Evolutionary conservation across 2,888 invertebrate genomes (phyloP), one percentile per base, ranked within the genome.

Genomic region (Eudasyphora cyanicolor): DNA sequence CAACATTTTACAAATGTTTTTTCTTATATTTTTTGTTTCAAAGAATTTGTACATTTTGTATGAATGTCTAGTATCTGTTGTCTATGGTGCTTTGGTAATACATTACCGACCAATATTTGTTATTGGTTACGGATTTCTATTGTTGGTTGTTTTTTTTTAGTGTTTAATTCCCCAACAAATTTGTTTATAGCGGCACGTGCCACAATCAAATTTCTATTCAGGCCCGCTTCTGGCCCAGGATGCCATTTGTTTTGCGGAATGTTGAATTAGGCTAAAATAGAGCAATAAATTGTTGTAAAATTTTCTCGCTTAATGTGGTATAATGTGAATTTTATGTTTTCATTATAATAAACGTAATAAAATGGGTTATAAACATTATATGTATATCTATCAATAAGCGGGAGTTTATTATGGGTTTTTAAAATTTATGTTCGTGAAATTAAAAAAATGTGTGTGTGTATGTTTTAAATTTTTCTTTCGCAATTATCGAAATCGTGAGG

Each of bases 131-230:
- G 19, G 75, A 75, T 64, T 35, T 19, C 1, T 54, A 12, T 54
- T 54, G 60, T 76, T 77, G 64, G 64, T 82, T 82, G 67, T 69
- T 67, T 76, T 6, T 51, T 78, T 45, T 71, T 27, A 60, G 0
- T 73, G 70, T 75, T 83, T 80, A 69, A 77, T 64, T 64, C 38
- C n/a, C 42, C 73, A 78, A 80, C 83, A 80, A 71, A 83, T 83
- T 83, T 77, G 80, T 77, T 83, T 71, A 75, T 76, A 67, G 69
- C 74, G 83, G 64, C 80, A 80, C 80, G 80, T 80, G 77, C 78
- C 75, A 74, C 70, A 70, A 80, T 78, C 54, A 75, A 62, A 51
- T 60, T 19, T 74, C 12, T n/a, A n/a, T n/a, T n/a, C n/a, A n/a
- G 6, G 29, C 4, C 5, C 29, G 19, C 29, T 51, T 5, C 57